Conservation (phyloP, 2,888 invertebrate species). For the Heteromyza rotundicornis region DNA sequence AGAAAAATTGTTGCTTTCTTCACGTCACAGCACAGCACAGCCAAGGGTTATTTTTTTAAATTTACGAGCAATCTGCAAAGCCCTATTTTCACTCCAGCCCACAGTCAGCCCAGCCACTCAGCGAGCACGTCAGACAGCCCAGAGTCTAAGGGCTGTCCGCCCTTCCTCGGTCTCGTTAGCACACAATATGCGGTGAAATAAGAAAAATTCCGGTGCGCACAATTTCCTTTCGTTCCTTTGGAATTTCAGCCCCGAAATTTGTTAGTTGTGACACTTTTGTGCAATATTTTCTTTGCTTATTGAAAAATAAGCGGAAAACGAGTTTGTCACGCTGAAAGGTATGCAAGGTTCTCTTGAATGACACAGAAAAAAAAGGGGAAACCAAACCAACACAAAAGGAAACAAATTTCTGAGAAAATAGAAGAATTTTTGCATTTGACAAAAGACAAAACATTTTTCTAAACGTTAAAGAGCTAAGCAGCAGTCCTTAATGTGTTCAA, state of each 20-base stretch:
- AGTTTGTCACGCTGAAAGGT: conserved; percentile 30
- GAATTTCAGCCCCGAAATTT: conserved; percentile 11
- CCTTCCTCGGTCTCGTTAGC: neutral
- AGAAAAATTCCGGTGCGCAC: conserved; percentile 6
- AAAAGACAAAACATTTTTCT: no score
- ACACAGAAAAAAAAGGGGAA: neutral
- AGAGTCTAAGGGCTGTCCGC: neutral
- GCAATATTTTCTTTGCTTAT: conserved; percentile 30
- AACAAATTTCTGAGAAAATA: no score
- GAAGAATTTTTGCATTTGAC: no score
- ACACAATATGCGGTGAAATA: neutral
- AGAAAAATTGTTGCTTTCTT: no score
- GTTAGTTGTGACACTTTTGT: conserved; percentile 14
- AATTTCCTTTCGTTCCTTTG: conserved; percentile 14
- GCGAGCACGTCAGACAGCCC: neutral
- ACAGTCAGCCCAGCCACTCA: no score
- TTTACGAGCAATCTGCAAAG: no score
- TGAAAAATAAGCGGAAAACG: conserved; percentile 6
- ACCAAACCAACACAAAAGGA: neutral
- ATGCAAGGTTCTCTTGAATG: conserved; percentile 22
- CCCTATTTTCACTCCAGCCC: no score
- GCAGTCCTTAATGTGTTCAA: no score
- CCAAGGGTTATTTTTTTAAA: no score
- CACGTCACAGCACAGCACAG: no score
- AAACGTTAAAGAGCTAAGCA: no score